Evolutionary conservation across 1,140 invertebrate species (phyloP).

Genomic region (Megalonaias nervosa): DNA sequence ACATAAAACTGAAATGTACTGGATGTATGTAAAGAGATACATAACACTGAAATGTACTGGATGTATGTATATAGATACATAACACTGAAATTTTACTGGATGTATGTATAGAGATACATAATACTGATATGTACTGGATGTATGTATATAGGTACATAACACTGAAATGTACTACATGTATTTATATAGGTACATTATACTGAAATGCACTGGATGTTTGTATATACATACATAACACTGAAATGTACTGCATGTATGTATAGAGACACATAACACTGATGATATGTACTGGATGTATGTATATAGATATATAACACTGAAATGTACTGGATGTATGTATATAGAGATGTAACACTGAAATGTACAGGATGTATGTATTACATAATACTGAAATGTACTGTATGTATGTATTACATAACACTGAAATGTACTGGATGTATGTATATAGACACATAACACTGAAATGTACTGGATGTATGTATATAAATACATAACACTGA

Average conservation of each 20-base stretch:
- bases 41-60: no score
- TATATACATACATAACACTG: background rate
- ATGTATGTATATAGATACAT: no score
- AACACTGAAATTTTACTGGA: constrained; percentile 14
- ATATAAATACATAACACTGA: no score
- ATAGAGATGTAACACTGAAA: no score
- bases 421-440: constrained; percentile 35
- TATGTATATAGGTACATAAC: no score
- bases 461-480: no score
- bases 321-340: background rate
- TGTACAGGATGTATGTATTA: constrained; percentile 30
- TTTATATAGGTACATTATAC: background rate
- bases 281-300: background rate
- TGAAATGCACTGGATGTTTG: constrained; percentile 10
- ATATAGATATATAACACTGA: no score
- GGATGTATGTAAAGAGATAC: constrained; percentile 24
- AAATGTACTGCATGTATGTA: background rate
- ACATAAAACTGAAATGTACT: constrained; percentile 18
- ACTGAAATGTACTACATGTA: background rate
- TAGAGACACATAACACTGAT: background rate
- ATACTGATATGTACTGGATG: background rate
- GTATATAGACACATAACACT: constrained; percentile 1
- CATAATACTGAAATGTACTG: no score
- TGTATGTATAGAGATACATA: constrained; percentile 33
- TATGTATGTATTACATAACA: constrained; percentile 25